These are phyloP conservation scores for Minunthozetes semirufus DNA, from an alignment of 2,888 invertebrate species.

Conservation along the genomic window DNA sequence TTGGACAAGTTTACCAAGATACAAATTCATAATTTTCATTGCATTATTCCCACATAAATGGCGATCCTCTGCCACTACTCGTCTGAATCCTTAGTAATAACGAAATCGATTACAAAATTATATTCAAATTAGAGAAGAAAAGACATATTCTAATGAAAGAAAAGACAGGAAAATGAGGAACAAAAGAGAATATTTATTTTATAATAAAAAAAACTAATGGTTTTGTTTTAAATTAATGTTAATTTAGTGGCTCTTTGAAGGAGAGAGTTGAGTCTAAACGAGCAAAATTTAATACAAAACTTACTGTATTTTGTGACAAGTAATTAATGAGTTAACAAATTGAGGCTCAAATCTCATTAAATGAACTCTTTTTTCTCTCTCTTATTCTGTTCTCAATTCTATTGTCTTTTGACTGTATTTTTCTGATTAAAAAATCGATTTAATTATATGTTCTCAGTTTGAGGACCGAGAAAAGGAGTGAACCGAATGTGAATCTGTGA, in stretches of 20 bases:
- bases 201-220: not conserved
- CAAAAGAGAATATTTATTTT: not conserved
- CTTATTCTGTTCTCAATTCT: not conserved
- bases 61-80: no score
- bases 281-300: not conserved
- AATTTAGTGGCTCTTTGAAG: not conserved
- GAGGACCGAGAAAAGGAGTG: not conserved
- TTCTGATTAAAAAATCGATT: slow-evolving; percentile 28
- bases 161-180: no score
- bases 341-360: slow-evolving; percentile 22
- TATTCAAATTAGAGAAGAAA: no score
- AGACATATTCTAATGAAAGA: no score
- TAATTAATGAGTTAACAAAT: slow-evolving; percentile 29
- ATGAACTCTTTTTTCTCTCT: not conserved
- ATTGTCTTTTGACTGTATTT: slow-evolving; percentile 11
- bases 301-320: not conserved
- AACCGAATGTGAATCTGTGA: not conserved
- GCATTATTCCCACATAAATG: no score
- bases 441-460: slow-evolving; percentile 23
- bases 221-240: not conserved
- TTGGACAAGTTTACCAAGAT: no score
- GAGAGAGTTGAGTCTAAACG: not conserved
- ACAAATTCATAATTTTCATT: no score
- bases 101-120: no score
- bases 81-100: no score